Base-by-base conservation (phyloP, 2,888 invertebrate genomes). In the Drosophila quinaria region DNA sequence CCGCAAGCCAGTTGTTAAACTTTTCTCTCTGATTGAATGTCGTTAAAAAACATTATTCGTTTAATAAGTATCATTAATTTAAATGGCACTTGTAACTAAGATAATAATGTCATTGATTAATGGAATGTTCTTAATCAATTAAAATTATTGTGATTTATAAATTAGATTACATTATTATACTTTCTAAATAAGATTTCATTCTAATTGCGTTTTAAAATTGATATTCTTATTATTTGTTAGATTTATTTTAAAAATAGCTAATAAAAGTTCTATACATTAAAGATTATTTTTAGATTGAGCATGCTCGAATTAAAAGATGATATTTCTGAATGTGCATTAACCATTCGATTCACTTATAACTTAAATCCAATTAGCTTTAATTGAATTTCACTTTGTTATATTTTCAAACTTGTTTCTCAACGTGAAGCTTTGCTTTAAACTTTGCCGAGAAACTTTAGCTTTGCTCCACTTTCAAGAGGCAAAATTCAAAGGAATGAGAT, bases 401-500 rank as follows among this genome's bases (percentile, higher is more conserved):
- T 31, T 22, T 46, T 39, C 4, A 11, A n/a, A 22, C 9, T 10
- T 9, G n/a, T 39, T 19, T 35, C 50, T 19, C 4, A 19, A 8
- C 4, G 19, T 29, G 0, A 29, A 47, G 35, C 11, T 11, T 8
- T 49, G 19, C 56, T 49, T 50, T 39, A 59, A 59, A 3, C 9
- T 11, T 19, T 9, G 9, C 11, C 41, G 10, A 41, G 9, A 31
- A 31, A 0, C 41, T 44, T 68, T 58, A 17, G 37, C 51, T 67
- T 52, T 80, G 67, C 35, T 52, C 61, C 51, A 82, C 49, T 69
- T 80, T 78, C 44, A 4, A 17, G 25, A 13, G 35, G n/a, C 19
- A 41, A 19, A 35, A 31, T n/a, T 4, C 29, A 15, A 11, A 33
- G n/a, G 17, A 65, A 15, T 17, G 51, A 22, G 15, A 13, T 13